Percentiles rank a stretch among this genome's conserved stretches.
Evolutionary conservation across 2,113 vertebrate species (phyloP).

Genomic region (Hemichromis elongatus): DNA sequence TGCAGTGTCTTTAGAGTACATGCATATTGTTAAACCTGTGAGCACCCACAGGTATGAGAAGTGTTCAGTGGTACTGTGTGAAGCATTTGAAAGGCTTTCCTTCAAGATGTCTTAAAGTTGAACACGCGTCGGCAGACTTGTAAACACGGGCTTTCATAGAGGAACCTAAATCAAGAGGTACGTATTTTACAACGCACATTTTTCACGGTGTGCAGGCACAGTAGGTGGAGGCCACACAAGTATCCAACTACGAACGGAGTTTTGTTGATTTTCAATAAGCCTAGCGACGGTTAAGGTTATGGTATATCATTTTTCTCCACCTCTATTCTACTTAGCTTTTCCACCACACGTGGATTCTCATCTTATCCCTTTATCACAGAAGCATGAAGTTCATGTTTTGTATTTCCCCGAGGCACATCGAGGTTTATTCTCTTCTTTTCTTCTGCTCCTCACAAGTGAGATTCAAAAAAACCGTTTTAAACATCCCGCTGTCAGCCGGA

Average conservation of each 20-base stretch:
- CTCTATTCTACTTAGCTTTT: neutral
- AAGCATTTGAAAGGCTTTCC: neutral
- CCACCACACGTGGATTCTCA: neutral
- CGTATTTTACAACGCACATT: neutral
- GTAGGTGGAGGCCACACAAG: neutral
- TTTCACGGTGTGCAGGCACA: neutral
- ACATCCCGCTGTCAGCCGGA: neutral
- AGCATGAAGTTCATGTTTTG: neutral
- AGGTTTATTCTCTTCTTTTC: neutral
- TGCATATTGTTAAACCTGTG: neutral
- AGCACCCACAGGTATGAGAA: neutral
- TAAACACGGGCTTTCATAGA: neutral
- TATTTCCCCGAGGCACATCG: neutral
- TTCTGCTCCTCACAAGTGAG: neutral
- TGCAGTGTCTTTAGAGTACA: neutral
- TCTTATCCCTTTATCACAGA: slow-evolving; percentile 11
- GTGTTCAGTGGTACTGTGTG: neutral
- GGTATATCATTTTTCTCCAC: neutral
- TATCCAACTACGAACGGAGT: neutral
- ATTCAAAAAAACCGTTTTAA: neutral
- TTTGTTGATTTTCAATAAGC: neutral
- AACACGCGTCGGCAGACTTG: neutral
- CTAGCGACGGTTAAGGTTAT: neutral
- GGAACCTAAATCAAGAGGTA: neutral
- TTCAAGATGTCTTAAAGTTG: neutral